Evolutionary conservation across 2,113 vertebrate species (phyloP).

Genomic region (mouse (Mus musculus)): GRCm39 chr5:122227501-122228000

Average conservation of each 20-base stretch:
- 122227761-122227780: not conserved
- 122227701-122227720: not conserved
- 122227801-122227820: not conserved
- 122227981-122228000: no score
- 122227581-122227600: no score
- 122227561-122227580: no score
- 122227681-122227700: not conserved
- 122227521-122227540: no score
- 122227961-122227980: not conserved
- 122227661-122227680: not conserved
- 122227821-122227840: not conserved
- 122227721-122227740: not conserved
- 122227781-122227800: not conserved
- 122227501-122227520: no score
- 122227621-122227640: no score
- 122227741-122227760: not conserved
- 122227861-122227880: not conserved
- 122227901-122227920: not conserved
- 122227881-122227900: not conserved
- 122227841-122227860: not conserved
- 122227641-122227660: no score
- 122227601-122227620: no score
- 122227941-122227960: not conserved
- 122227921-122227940: not conserved
- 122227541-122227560: no score